Conservation (phyloP, 2,113 vertebrate genomes). For the Myotis davidii region DNA sequence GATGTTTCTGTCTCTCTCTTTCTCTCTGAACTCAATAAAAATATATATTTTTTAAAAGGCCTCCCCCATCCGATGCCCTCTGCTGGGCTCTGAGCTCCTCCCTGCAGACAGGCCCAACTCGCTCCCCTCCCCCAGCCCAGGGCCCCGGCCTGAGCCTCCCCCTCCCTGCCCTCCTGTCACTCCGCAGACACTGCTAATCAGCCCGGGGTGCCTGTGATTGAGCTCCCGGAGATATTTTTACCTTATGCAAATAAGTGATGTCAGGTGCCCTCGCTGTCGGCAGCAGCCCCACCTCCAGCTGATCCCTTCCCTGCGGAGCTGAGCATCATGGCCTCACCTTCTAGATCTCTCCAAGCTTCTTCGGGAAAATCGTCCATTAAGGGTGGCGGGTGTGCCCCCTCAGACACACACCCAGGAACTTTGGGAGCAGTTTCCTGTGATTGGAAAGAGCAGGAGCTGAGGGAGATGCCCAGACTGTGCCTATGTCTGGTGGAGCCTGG, state of each 20-base stretch:
- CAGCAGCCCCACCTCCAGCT: not conserved
- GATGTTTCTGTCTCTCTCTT: too few species aligned
- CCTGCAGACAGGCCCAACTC: not conserved
- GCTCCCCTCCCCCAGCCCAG: not conserved
- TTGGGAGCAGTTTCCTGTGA: not conserved
- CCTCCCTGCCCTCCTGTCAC: not conserved
- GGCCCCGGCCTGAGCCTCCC: slow-evolving; percentile 15
- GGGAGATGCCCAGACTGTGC: not conserved
- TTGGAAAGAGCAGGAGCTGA: not conserved
- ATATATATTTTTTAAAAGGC: too few species aligned
- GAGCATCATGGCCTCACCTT: not conserved
- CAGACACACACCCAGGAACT: not conserved
- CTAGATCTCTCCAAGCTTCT: not conserved
- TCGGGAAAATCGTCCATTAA: not conserved
- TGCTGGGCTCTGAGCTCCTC: not conserved
- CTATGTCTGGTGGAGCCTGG: not conserved
- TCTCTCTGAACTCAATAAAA: too few species aligned
- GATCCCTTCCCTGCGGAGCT: not conserved
- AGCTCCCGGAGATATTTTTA: slow-evolving; percentile 74
- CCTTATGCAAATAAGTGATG: slow-evolving; percentile 68
- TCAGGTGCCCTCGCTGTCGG: slow-evolving; percentile 63
- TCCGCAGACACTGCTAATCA: slow-evolving; percentile 74
- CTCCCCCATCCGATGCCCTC: too few species aligned
- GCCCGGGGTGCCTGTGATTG: slow-evolving; percentile 72
- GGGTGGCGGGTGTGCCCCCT: not conserved